A percentile compares a stretch with the other conserved stretches of the same genome.
Conservation (phyloP, 2,888 invertebrate species). For the Buathra laborator region DNA sequence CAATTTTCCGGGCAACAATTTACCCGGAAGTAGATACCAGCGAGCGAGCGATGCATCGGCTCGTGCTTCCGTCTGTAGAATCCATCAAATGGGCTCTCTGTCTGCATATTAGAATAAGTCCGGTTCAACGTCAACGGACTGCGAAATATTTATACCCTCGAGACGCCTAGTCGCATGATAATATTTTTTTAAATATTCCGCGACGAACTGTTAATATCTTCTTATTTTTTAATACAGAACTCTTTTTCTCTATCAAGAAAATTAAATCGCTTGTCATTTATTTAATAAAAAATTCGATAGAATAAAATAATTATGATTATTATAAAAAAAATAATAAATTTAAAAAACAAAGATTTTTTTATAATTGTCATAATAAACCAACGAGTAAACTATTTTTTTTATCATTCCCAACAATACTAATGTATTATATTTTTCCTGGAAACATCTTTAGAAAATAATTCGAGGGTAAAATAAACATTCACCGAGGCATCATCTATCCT, state of each 20-base stretch:
- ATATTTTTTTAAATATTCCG: background rate
- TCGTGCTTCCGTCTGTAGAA: conserved; percentile 76
- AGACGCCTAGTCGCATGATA: background rate
- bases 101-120: conserved; percentile 26
- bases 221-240: too few species aligned
- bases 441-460: background rate
- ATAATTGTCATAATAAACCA: too few species aligned
- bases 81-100: conserved; percentile 66
- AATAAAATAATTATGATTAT: too few species aligned
- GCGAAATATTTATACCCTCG: conserved; percentile 36
- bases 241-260: too few species aligned
- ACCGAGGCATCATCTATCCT: background rate
- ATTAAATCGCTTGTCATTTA: too few species aligned
- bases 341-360: too few species aligned
- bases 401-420: background rate
- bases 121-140: conserved; percentile 9
- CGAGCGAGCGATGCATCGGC: conserved; percentile 70
- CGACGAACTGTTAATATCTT: background rate
- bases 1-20: conserved; percentile 76
- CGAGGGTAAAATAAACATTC: background rate
- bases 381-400: background rate
- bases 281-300: too few species aligned
- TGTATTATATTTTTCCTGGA: background rate
- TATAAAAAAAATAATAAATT: too few species aligned
- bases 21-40: conserved; percentile 71